Percentiles rank a stretch among this genome's conserved stretches.
Conservation (phyloP, 2,888 invertebrate genomes). For the Euplagia quadripunctaria region DNA sequence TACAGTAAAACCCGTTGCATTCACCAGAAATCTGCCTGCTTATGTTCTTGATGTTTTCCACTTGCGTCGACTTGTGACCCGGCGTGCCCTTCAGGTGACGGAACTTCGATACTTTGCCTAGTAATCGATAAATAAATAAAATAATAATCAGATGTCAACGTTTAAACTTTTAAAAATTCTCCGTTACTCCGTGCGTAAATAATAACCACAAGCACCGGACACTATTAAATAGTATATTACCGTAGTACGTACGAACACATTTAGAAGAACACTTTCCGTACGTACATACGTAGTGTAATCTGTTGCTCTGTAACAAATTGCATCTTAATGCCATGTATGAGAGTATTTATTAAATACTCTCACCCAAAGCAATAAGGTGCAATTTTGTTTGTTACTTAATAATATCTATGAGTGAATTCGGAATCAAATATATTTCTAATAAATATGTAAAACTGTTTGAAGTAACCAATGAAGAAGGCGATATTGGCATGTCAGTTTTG, state of each 20-base stretch:
- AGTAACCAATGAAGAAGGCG: too few relatives aligned
- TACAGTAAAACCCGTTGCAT: conserved; percentile 97
- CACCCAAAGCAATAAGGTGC: background rate
- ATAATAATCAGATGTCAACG: background rate
- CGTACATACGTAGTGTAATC: too few relatives aligned
- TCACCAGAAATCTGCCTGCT: conserved; percentile 97
- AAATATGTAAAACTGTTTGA: too few relatives aligned
- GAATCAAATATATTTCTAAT: too few relatives aligned
- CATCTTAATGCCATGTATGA: background rate
- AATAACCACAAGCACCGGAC: background rate
- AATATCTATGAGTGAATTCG: background rate
- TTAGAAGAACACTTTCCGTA: too few relatives aligned
- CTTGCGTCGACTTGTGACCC: conserved; percentile 95
- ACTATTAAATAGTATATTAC: background rate
- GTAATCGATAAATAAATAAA: conserved; percentile 13
- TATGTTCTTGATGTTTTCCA: conserved; percentile 96
- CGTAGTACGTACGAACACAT: too few relatives aligned
- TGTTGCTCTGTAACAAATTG: background rate
- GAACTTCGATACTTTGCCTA: conserved; percentile 93
- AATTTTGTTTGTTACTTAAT: background rate
- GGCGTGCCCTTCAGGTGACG: conserved; percentile 96
- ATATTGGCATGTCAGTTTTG: too few relatives aligned
- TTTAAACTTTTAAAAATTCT: background rate
- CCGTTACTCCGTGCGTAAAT: background rate
- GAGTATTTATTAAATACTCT: background rate